These are phyloP conservation scores for Hanleya hanleyi DNA, from an alignment of 2,888 invertebrate genomes.

Conservation along the genomic window DNA sequence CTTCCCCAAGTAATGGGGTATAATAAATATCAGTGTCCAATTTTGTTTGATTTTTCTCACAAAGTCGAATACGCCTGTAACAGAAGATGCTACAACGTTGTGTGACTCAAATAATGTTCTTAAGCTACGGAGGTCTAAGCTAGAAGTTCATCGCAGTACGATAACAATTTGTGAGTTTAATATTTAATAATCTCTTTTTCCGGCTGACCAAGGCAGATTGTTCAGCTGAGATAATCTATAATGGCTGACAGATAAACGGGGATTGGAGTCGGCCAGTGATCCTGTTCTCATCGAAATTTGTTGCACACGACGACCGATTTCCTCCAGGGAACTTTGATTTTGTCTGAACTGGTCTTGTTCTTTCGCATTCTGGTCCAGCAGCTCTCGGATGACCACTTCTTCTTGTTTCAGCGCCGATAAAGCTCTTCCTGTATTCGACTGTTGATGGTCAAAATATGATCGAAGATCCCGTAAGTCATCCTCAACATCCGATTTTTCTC, in stretches of 20 bases:
- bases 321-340: background rate
- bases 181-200: background rate
- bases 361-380: background rate
- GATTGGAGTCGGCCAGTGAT: background rate
- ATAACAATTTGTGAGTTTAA: too few species aligned
- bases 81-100: too few species aligned
- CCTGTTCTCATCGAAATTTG: background rate
- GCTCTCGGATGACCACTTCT: constrained; percentile 2
- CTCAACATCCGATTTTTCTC: too few species aligned
- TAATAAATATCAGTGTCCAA: too few species aligned
- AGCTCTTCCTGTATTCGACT: background rate
- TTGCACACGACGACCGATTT: background rate
- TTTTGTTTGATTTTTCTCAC: too few species aligned
- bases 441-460: background rate
- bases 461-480: background rate
- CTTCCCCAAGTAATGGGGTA: too few species aligned
- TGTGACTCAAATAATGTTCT: too few species aligned
- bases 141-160: too few species aligned
- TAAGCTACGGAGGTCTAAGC: too few species aligned
- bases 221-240: background rate
- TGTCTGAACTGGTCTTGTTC: background rate
- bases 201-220: background rate
- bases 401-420: background rate
- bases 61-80: too few species aligned
- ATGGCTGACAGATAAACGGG: background rate